Base-by-base conservation (phyloP, 2,797 vertebrate species). In the Cryptoblepharus egeriae region DNA sequence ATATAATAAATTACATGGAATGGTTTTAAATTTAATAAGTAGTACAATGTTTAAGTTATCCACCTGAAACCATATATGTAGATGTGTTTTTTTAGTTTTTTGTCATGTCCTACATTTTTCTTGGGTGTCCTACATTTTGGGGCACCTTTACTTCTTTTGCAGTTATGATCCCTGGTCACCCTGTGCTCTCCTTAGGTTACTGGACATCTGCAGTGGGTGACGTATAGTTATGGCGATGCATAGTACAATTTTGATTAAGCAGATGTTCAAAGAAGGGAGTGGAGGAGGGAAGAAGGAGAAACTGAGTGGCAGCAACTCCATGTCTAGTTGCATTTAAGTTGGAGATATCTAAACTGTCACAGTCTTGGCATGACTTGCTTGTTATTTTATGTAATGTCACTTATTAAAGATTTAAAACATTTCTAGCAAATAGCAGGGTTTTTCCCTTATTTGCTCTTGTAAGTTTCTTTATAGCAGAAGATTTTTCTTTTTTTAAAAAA, bases 341-440 rank as follows among this genome's bases (percentile, higher is more conserved):
- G 45, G 16, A 72, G 15, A 72, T 12, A 20, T n/a, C 69, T 32
- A 81, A 81, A 80, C 24, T 73, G 35, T 8, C 28, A n/a, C 30
- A 69, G 20, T 57, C 24, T 79, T 72, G 35, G 55, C 7, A n/a
- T 0, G 74, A 57, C 9, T 75, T n/a, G 37, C 10, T 32, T 35
- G 12, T 1, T 75, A 85, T 88, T 74, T 57, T 82, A 39, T 49
- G 82, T 35, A 75, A 86, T 88, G 32, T 24, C 52, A 81, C 55
- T 60, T 24, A 90, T 55, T 78, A 77, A 32, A 2, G 1, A 35
- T 82, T 72, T 30, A 75, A 82, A 86, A 63, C 22, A 11, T 64
- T 88, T 73, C 70, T 83, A 83, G 77, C 58, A 64, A 91, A 85
- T 65, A 87, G 80, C 49, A 39, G 55, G 77, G 13, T 87, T 35